Conservation (phyloP, 2,888 invertebrate species). For the Gonocerus acuteangulatus region DNA sequence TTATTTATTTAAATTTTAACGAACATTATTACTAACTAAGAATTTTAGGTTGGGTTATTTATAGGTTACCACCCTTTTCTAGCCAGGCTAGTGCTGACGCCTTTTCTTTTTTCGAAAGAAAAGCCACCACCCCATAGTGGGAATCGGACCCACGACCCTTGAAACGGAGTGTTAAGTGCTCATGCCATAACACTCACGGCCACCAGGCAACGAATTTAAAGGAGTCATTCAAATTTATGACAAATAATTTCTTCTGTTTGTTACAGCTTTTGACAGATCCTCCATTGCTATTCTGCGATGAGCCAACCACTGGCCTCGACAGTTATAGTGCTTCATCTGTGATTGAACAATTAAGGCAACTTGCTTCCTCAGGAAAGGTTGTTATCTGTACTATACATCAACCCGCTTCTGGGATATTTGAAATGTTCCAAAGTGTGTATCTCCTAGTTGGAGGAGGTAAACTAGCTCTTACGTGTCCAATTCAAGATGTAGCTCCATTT, state of each 20-base stretch:
- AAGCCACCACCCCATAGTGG: no score
- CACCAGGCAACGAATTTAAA: no score
- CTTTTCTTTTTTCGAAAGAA: no score
- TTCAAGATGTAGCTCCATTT: conserved; percentile 58
- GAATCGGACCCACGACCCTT: no score
- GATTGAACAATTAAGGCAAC: conserved; percentile 58
- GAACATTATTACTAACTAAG: no score
- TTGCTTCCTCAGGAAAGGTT: conserved; percentile 62
- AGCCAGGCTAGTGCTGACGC: no score
- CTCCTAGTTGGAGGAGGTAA: conserved; percentile 71
- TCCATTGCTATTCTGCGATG: conserved; percentile 83
- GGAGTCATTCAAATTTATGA: neutral
- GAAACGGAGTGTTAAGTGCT: no score
- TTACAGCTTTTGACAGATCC: conserved; percentile 86
- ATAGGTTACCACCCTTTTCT: no score
- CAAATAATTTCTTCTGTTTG: conserved; percentile 26
- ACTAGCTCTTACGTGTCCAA: conserved; percentile 69
- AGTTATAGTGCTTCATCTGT: conserved; percentile 80
- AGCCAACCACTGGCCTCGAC: conserved; percentile 87
- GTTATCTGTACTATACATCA: conserved; percentile 86
- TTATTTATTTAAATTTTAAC: no score
- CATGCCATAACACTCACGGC: no score
- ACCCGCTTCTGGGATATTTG: conserved; percentile 77
- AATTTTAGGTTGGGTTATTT: no score
- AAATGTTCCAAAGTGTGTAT: conserved; percentile 70